A percentile compares a stretch with the other conserved stretches of the same genome.
phyloP scores from a whole-genome alignment of 2,888 invertebrate species.

The Lithosia quadra region DNA sequence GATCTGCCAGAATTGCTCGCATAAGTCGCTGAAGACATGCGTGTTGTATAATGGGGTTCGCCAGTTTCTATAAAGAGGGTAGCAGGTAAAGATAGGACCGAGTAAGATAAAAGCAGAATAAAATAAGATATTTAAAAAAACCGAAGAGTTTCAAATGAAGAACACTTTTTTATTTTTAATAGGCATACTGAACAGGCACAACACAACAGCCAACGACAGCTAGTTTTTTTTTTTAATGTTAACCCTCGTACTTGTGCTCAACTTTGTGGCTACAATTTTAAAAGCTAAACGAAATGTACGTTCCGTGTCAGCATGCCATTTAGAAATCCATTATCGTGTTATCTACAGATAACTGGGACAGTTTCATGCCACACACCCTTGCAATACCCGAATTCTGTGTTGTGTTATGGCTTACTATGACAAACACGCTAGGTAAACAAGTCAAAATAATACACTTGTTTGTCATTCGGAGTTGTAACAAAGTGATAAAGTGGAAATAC shows the following conservation, averaged over 20 bases:
- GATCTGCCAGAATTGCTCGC: background rate
- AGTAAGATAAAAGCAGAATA: background rate
- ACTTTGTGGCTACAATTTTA: background rate
- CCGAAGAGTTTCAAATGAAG: background rate
- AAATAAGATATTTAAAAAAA: background rate
- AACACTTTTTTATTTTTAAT: background rate
- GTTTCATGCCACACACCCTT: conserved; percentile 49
- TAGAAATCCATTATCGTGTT: conserved; percentile 55
- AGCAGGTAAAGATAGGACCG: background rate
- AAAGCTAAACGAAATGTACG: conserved; percentile 10
- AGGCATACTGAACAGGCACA: background rate
- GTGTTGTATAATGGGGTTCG: background rate
- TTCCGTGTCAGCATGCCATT: conserved; percentile 58
- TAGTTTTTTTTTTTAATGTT: background rate
- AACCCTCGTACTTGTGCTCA: background rate
- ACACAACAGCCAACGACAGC: background rate
- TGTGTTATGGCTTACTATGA: conserved; percentile 30
- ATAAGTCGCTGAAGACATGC: background rate
- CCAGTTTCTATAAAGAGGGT: background rate
- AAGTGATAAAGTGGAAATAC: conserved; percentile 11
- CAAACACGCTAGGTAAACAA: conserved; percentile 24
- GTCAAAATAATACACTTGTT: conserved; percentile 19
- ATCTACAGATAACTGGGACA: conserved; percentile 48
- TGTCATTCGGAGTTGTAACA: conserved; percentile 10
- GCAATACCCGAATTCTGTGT: conserved; percentile 28